These are phyloP conservation scores for Galerucella calmariensis DNA, from an alignment of 2,888 invertebrate species.

Conservation along the genomic window DNA sequence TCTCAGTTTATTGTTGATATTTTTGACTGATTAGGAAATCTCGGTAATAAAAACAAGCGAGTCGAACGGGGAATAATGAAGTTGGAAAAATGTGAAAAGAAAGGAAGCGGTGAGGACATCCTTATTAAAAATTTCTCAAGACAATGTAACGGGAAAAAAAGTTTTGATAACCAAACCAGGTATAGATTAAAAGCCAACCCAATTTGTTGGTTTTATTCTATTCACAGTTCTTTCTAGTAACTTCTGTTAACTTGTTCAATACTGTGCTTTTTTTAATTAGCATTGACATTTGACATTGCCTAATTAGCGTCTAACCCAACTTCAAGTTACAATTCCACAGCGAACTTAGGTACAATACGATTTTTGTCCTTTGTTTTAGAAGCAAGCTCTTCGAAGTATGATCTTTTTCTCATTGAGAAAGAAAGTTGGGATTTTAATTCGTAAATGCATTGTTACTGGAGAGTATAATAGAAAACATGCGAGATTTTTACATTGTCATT, in stretches of 20 bases:
- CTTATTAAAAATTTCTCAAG: slow-evolving; percentile 16
- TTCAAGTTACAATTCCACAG: slow-evolving; percentile 53
- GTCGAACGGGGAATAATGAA: neutral
- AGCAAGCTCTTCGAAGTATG: slow-evolving; percentile 50
- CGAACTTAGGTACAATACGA: slow-evolving; percentile 51
- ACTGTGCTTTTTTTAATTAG: slow-evolving; percentile 56
- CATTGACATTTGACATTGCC: slow-evolving; percentile 58
- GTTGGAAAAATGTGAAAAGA: neutral
- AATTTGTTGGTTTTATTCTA: slow-evolving; percentile 43
- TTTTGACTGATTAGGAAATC: neutral
- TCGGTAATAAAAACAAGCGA: neutral
- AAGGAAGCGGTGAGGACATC: slow-evolving; percentile 5
- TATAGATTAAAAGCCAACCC: slow-evolving; percentile 36
- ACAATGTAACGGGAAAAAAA: neutral
- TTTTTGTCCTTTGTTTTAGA: slow-evolving; percentile 48
- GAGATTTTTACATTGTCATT: slow-evolving; percentile 39
- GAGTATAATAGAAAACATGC: slow-evolving; percentile 38
- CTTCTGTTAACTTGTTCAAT: slow-evolving; percentile 48
- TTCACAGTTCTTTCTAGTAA: slow-evolving; percentile 41
- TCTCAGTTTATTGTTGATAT: too few species aligned
- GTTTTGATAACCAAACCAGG: neutral
- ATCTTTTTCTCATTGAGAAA: slow-evolving; percentile 48
- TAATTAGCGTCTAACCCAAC: slow-evolving; percentile 57
- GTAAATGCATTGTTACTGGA: slow-evolving; percentile 39
- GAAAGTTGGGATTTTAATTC: slow-evolving; percentile 47